Base-by-base conservation (phyloP, 1,140 invertebrate genomes). In the Andricus grossulariae region DNA sequence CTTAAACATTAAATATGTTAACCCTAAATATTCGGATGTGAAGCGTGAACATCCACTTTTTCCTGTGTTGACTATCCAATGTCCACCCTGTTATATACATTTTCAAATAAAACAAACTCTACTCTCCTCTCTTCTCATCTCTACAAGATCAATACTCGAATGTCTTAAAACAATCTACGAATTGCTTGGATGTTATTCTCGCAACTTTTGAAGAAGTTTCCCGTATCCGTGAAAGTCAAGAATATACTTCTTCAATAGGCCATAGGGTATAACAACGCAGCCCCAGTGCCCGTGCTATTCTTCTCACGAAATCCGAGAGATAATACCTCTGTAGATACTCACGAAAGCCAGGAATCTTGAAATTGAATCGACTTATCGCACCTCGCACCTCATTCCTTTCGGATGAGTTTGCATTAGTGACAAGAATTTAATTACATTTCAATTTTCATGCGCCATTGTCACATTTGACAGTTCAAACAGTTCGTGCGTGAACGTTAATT, bases 301-400 rank as follows among this genome's bases (percentile, higher is more conserved):
- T 66, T n/a, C 25, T 13, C 60, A 66, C 60, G 25, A 66, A 66
- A 66, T 21, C 15, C 57, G 25, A 60, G 21, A 66, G 60, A 66
- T 66, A 66, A 66, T 66, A 10, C 60, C 60, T 25, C 60, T 66
- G n/a, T 66, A 66, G 60, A 39, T 39, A 39, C 15, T 66, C n/a
- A 66, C 25, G 25, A 32, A 32, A 32, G 39, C 39, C 39, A 39
- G 60, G 32, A 66, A 66, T 66, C 60, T 66, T 66, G 32, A 66
- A 66, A 66, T 66, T 66, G 60, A 66, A 66, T 39, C 25, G 60
- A 39, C 60, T 66, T 66, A 66, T 66, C 60, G 60, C 60, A 66
- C 60, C 60, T 39, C 12, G 60, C 25, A 66, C 25, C 15, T 66
- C 32, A 15, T 39, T 66, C 25, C 13, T 11, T 2, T 66, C 16